phyloP scores from a whole-genome alignment of 2,888 invertebrate genomes.

The Dicranocentrus wangi region DNA sequence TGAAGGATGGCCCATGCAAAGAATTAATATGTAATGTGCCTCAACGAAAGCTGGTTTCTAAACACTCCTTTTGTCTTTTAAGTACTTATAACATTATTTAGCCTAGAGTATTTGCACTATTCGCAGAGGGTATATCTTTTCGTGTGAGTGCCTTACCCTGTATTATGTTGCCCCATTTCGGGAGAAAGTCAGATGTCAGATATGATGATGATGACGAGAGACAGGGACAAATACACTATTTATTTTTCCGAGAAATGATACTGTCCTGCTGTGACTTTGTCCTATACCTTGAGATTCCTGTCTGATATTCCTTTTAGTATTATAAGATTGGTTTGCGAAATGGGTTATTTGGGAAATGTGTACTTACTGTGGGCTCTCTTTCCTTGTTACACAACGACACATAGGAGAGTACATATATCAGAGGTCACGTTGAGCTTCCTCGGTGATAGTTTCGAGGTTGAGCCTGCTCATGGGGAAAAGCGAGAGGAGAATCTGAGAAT shows the following conservation, averaged over 20 bases:
- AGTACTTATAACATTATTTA: too few species aligned
- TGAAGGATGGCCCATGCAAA: too few species aligned
- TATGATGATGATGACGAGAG: background rate
- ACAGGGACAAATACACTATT: too few species aligned
- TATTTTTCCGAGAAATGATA: background rate
- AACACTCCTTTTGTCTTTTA: too few species aligned
- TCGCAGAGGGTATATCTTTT: too few species aligned
- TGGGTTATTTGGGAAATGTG: background rate
- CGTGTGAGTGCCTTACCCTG: too few species aligned
- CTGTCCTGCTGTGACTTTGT: background rate
- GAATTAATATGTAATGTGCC: too few species aligned
- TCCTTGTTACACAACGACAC: background rate
- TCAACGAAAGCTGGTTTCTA: too few species aligned
- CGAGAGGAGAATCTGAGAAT: constrained; percentile 92
- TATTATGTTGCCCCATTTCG: background rate
- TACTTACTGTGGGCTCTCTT: background rate
- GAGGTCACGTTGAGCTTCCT: constrained; percentile 91
- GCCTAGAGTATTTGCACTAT: too few species aligned
- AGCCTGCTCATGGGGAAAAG: constrained; percentile 88
- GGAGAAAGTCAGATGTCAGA: background rate
- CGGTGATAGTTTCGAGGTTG: constrained; percentile 93
- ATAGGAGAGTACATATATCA: constrained; percentile 87
- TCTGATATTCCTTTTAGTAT: background rate
- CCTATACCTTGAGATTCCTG: background rate
- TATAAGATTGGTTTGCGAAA: background rate